These are phyloP conservation scores for Hormaphis cornu DNA, from an alignment of 1,140 invertebrate genomes.

Conservation along the genomic window DNA sequence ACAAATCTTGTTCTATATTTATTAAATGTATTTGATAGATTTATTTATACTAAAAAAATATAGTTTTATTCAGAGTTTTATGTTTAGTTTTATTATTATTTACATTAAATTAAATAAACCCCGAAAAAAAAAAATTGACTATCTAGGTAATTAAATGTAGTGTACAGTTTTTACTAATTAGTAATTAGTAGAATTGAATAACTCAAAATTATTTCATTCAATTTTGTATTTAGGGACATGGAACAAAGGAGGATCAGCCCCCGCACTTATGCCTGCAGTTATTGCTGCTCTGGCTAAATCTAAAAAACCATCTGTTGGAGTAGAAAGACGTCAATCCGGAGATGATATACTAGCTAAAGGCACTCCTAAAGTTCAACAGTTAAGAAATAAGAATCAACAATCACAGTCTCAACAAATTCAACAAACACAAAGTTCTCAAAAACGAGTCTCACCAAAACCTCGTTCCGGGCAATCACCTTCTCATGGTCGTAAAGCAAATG, in stretches of 20 bases:
- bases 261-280: conserved; percentile 12
- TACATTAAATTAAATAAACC: too few species aligned
- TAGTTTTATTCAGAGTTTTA: too few species aligned
- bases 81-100: too few species aligned
- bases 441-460: conserved; percentile 11
- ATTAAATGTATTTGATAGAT: too few species aligned
- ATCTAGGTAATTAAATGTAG: too few species aligned
- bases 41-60: too few species aligned
- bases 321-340: conserved; percentile 45
- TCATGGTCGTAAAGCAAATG: conserved; percentile 47
- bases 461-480: conserved; percentile 40
- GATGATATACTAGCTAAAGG: conserved; percentile 41
- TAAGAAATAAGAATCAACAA: conserved; percentile 17
- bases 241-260: conserved; percentile 25
- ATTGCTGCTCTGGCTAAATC: conserved; percentile 15
- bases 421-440: neutral
- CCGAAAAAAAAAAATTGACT: too few species aligned
- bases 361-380: conserved; percentile 25
- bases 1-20: too few species aligned
- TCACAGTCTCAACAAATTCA: neutral
- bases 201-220: neutral
- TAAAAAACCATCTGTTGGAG: conserved; percentile 2
- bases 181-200: neutral
- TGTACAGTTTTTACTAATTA: too few species aligned
- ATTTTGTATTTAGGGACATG: conserved; percentile 4